phyloP scores from a whole-genome alignment of 1,140 invertebrate species.

The Macrotrachela quadricornifera region DNA sequence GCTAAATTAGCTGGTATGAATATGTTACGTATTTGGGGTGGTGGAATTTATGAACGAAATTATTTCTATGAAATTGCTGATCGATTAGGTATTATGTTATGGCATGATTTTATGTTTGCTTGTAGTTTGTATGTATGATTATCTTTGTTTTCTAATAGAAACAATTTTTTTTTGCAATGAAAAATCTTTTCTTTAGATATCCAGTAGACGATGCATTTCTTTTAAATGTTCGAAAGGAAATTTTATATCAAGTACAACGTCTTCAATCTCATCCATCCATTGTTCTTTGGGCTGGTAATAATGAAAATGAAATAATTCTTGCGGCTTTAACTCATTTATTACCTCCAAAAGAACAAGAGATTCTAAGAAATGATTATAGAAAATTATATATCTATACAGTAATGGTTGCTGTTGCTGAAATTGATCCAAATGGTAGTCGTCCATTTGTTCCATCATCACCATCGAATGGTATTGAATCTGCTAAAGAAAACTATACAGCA shows the following conservation, averaged over 20 bases:
- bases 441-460: slow-evolving; percentile 67
- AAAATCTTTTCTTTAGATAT: too few species aligned
- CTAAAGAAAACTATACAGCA: slow-evolving; percentile 47
- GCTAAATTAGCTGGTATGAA: slow-evolving; percentile 65
- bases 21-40: slow-evolving; percentile 86
- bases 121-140: slow-evolving; percentile 86
- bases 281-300: slow-evolving; percentile 71
- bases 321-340: too few species aligned
- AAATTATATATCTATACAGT: slow-evolving; percentile 63
- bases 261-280: slow-evolving; percentile 70
- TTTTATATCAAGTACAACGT: slow-evolving; percentile 42
- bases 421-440: slow-evolving; percentile 42
- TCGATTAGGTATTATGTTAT: slow-evolving; percentile 29
- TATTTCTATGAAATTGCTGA: slow-evolving; percentile 57
- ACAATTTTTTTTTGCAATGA: too few species aligned
- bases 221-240: slow-evolving; percentile 47
- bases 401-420: slow-evolving; percentile 37
- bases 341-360: slow-evolving; percentile 10
- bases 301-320: slow-evolving; percentile 83
- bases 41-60: slow-evolving; percentile 42
- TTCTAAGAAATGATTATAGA: slow-evolving; percentile 51
- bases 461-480: slow-evolving; percentile 56
- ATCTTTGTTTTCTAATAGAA: too few species aligned
- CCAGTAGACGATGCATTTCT: slow-evolving; percentile 53
- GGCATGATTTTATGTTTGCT: slow-evolving; percentile 75